A percentile compares a stretch with the other conserved stretches of the same genome.
Evolutionary conservation across 2,888 invertebrate species (phyloP).

Genomic region (Leptogaster cylindrica): DNA sequence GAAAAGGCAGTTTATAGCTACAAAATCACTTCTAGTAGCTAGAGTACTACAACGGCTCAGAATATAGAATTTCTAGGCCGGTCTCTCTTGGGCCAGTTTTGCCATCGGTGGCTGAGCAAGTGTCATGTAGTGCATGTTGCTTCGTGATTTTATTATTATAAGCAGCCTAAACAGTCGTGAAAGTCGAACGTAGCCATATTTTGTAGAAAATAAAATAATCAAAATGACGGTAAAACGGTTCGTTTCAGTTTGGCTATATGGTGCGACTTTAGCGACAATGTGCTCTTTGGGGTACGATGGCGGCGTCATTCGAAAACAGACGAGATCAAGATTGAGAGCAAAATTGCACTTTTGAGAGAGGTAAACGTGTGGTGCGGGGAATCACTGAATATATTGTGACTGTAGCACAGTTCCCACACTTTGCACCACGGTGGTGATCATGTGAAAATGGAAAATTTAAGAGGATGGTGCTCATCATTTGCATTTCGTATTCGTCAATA

Average conservation of each 20-base stretch:
- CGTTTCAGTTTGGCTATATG: no score
- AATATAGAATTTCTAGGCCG: no score
- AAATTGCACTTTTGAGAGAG: constrained; percentile 12
- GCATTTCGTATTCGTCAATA: constrained; percentile 39
- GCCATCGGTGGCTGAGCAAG: constrained; percentile 26
- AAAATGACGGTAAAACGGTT: constrained; percentile 11
- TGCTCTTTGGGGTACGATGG: not conserved
- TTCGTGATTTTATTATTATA: constrained; percentile 36
- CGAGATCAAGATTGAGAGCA: constrained; percentile 34
- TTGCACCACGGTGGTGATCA: constrained; percentile 35
- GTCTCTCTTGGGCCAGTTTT: not conserved
- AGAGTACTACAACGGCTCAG: no score
- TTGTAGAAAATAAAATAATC: constrained; percentile 33
- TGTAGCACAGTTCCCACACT: constrained; percentile 44
- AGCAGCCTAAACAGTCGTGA: constrained; percentile 36
- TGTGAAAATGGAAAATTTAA: constrained; percentile 41
- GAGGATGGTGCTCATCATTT: constrained; percentile 33
- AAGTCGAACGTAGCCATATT: constrained; percentile 39
- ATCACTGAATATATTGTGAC: constrained; percentile 13
- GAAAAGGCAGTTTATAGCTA: not conserved
- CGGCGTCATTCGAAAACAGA: constrained; percentile 6
- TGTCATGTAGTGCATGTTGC: constrained; percentile 29
- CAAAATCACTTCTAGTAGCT: not conserved
- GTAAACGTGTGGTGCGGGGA: not conserved
- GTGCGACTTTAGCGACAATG: constrained; percentile 6